These are phyloP conservation scores for Charadrius vociferus DNA, from an alignment of 2,113 vertebrate genomes.

Conservation along the genomic window DNA sequence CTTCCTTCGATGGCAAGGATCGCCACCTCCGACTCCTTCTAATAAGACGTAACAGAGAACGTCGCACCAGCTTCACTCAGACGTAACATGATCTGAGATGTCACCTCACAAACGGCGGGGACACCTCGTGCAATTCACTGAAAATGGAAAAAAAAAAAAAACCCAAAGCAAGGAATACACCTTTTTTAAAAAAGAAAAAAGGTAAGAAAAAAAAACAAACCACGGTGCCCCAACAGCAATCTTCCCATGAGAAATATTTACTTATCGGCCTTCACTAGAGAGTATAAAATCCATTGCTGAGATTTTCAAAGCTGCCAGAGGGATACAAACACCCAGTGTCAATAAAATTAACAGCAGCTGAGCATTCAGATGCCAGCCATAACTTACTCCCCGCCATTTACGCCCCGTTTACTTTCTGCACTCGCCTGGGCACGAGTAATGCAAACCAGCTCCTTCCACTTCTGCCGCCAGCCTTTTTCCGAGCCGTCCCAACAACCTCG, in stretches of 20 bases:
- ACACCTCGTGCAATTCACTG: too few species aligned
- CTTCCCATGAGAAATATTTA: neutral
- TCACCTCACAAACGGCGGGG: neutral
- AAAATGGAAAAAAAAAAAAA: neutral
- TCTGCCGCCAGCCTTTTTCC: neutral
- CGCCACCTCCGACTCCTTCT: fast-evolving
- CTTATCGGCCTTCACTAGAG: neutral
- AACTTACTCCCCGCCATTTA: slow-evolving; percentile 8
- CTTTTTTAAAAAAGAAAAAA: neutral
- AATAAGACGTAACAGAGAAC: neutral
- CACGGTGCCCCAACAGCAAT: fast-evolving
- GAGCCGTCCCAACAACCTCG: fast-evolving
- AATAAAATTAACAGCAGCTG: slow-evolving; percentile 58
- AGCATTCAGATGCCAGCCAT: slow-evolving; percentile 20
- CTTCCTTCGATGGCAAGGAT: neutral
- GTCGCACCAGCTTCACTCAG: neutral
- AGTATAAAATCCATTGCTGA: neutral
- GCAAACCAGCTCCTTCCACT: neutral
- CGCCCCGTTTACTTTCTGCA: neutral
- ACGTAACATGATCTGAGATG: fast-evolving
- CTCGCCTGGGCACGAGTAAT: neutral
- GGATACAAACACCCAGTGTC: neutral
- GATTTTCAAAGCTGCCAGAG: slow-evolving; percentile 3
- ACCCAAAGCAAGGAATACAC: neutral
- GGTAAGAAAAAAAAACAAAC: too few species aligned